Base-by-base conservation (phyloP, 1,140 invertebrate genomes). In the Rhizoglyphus robini region DNA sequence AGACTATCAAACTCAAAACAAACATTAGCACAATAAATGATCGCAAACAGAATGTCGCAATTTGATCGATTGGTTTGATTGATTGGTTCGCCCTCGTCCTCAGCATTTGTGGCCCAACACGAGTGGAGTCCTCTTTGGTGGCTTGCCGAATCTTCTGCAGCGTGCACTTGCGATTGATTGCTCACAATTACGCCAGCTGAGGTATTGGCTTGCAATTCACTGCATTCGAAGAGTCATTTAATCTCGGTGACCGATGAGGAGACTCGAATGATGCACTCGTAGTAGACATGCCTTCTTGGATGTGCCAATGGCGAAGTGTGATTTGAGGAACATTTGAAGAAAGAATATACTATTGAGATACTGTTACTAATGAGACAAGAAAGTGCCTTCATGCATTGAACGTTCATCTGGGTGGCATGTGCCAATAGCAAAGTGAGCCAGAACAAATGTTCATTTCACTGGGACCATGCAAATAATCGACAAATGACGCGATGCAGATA, bases 31-130 rank as follows among this genome's bases (percentile, higher is more conserved):
- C 36, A 41, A 15, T 23, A 46, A 46, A 15, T 46, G 41, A 15
- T 46, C 15, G 41, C 41, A 46, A 23, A 15, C 41, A 15, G 41
- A 23, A 15, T 46, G 41, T 46, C 15, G 15, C 1, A 57, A 31
- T 0, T 20, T 20, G n/a, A n/a, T n/a, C n/a, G n/a, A n/a, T n/a
- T n/a, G n/a, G n/a, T n/a, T n/a, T n/a, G n/a, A n/a, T n/a, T n/a
- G n/a, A n/a, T n/a, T n/a, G n/a, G 91, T 69, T 88, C 86, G 5
- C 89, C 88, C 68, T 90, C 87, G 0, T 90, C 90, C 76, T 93
- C 88, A 0, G 83, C 83, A 74, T 94, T 95, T 74, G 85, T 86
- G 0, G 88, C 89, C 1, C 85, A 86, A 74, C 90, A 95, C 0
- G 88, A 88, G 76, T 93, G 93, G 3, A 68, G 60, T 25, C 74